Percentiles rank a stretch among this genome's conserved stretches.
Conservation (phyloP, 1,140 invertebrate species). For the Varroa destructor region DNA sequence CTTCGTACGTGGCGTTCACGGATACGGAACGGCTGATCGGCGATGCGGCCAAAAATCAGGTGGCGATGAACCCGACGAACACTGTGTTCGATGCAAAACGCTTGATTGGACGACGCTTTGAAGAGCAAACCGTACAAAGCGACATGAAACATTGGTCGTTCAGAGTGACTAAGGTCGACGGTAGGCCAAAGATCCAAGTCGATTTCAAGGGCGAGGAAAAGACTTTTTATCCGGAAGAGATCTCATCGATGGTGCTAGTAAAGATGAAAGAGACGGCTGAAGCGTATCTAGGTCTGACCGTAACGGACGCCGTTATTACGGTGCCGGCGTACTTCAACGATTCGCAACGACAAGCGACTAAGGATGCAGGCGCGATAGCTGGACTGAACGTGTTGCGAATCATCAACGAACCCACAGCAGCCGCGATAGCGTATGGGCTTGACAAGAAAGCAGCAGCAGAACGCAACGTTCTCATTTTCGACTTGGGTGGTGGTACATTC, state of each 20-base stretch:
- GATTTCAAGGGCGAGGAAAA: slow-evolving; percentile 43
- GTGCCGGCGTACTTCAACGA: slow-evolving; percentile 70
- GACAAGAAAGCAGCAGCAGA: slow-evolving; percentile 43
- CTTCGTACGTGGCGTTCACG: slow-evolving; percentile 78
- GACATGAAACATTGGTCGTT: slow-evolving; percentile 98
- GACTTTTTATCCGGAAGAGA: slow-evolving; percentile 45
- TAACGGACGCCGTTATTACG: slow-evolving; percentile 38
- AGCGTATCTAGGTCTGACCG: slow-evolving; percentile 41
- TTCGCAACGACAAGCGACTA: slow-evolving; percentile 78
- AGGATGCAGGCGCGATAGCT: slow-evolving; percentile 75
- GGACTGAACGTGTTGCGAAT: slow-evolving; percentile 73
- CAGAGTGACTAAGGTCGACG: slow-evolving; percentile 65
- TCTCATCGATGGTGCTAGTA: slow-evolving; percentile 45
- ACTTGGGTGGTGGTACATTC: slow-evolving; percentile 89
- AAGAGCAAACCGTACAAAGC: slow-evolving; percentile 70
- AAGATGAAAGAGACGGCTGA: slow-evolving; percentile 44
- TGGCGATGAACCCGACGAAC: slow-evolving; percentile 47
- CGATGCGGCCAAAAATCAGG: slow-evolving; percentile 73
- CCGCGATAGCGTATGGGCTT: slow-evolving; percentile 44
- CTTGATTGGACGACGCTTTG: slow-evolving; percentile 81
- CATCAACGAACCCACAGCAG: slow-evolving; percentile 44
- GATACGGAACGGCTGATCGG: slow-evolving; percentile 72
- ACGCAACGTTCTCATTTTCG: slow-evolving; percentile 53
- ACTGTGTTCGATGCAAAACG: slow-evolving; percentile 53
- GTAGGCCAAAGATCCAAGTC: slow-evolving; percentile 63